These are phyloP conservation scores for Aptenodytes patagonicus DNA, from an alignment of 2,113 vertebrate species.

Conservation along the genomic window DNA sequence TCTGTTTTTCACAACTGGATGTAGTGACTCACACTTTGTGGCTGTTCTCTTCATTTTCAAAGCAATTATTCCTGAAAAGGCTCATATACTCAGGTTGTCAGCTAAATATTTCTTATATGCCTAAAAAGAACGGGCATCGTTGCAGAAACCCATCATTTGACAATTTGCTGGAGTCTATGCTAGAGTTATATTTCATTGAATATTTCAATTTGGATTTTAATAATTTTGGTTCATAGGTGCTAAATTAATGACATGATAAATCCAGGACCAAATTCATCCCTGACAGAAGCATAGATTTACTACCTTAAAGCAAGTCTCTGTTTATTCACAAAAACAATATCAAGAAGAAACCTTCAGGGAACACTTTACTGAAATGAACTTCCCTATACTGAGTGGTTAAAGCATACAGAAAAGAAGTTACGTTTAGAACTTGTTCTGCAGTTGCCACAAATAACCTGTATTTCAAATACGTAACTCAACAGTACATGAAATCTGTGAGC, in stretches of 20 bases:
- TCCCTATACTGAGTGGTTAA: background rate
- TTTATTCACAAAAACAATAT: background rate
- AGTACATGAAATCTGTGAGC: background rate
- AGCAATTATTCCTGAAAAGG: slow-evolving; percentile 10
- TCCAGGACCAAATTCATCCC: background rate
- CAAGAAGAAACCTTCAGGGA: background rate
- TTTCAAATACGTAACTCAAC: background rate
- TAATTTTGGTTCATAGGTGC: background rate
- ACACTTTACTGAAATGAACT: background rate
- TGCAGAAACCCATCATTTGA: background rate
- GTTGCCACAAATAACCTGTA: background rate
- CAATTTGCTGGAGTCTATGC: background rate
- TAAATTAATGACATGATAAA: background rate
- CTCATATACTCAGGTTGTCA: background rate
- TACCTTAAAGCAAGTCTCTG: background rate
- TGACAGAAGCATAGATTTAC: background rate
- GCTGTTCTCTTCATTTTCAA: background rate
- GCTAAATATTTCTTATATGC: slow-evolving; percentile 28
- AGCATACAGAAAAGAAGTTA: background rate
- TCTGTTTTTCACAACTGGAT: slow-evolving; percentile 26
- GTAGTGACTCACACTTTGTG: slow-evolving; percentile 14
- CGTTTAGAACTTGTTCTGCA: background rate
- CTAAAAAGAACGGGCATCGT: background rate
- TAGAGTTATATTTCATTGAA: background rate
- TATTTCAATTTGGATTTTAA: background rate